Evolutionary conservation across 2,888 invertebrate species (phyloP).

Genomic region (Physocephala rufipes): DNA sequence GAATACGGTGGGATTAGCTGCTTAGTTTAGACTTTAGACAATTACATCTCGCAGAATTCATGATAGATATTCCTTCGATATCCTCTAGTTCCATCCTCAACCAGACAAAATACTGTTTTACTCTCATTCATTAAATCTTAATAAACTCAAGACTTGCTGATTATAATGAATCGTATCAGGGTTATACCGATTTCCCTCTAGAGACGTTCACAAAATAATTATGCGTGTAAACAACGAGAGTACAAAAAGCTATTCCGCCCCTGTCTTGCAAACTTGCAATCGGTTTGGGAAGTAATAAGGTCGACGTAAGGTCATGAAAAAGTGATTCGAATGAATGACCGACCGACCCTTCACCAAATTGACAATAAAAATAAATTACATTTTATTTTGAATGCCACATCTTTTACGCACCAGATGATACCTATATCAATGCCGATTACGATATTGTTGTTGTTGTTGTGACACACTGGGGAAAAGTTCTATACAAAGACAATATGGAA

Average conservation of each 20-base stretch:
- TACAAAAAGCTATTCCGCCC: no score
- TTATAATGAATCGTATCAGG: conserved; percentile 8
- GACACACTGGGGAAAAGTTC: not conserved
- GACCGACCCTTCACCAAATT: conserved; percentile 21
- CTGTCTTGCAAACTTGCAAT: no score
- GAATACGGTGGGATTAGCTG: no score
- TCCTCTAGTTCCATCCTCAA: no score
- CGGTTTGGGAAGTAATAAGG: no score
- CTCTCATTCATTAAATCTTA: no score
- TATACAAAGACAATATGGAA: conserved; percentile 47
- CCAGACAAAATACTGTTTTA: no score
- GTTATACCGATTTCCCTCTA: conserved; percentile 15
- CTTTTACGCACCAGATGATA: conserved; percentile 64
- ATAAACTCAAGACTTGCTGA: conserved; percentile 11
- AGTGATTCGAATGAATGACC: not conserved
- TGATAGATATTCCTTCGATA: no score
- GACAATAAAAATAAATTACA: conserved; percentile 59
- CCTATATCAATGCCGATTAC: no score
- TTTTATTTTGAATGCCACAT: conserved; percentile 63
- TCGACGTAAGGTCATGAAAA: not conserved
- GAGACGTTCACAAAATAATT: conserved; percentile 20
- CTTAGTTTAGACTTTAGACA: no score
- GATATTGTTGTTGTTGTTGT: no score
- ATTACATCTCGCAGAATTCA: no score
- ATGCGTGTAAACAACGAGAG: not conserved